phyloP scores from a whole-genome alignment of 2,888 invertebrate genomes.

The Noctua janthe region DNA sequence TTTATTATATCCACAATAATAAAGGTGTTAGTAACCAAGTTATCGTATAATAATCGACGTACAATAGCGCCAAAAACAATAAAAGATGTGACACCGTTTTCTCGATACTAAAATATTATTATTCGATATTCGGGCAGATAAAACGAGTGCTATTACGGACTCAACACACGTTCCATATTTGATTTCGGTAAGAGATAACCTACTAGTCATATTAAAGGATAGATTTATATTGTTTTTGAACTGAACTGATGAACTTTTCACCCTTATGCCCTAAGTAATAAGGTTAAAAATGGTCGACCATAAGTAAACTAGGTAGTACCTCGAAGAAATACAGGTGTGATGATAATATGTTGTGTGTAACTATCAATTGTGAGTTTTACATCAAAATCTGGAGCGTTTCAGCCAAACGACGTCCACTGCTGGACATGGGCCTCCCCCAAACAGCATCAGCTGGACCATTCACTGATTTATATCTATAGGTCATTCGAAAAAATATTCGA shows the following conservation, averaged over 20 bases:
- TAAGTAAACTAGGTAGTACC: too few species aligned
- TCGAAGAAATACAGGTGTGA: too few species aligned
- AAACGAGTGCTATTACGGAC: constrained; percentile 1
- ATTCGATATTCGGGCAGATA: constrained; percentile 2
- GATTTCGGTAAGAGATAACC: constrained; percentile 27
- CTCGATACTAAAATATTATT: constrained; percentile 29
- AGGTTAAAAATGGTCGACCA: too few species aligned
- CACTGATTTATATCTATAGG: too few species aligned
- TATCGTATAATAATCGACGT: constrained; percentile 20
- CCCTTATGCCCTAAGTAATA: too few species aligned
- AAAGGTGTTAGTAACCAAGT: constrained; percentile 9
- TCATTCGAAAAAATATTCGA: background rate
- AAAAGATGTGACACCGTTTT: constrained; percentile 15
- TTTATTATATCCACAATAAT: background rate
- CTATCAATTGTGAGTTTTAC: background rate
- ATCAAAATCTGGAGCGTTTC: background rate
- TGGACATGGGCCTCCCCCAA: too few species aligned
- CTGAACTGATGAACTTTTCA: background rate
- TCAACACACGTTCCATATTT: constrained; percentile 39
- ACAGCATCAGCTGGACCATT: too few species aligned
- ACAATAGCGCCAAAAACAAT: constrained; percentile 20
- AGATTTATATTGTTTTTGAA: background rate
- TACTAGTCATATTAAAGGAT: constrained; percentile 1
- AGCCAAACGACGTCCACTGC: too few species aligned
- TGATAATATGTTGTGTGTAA: too few species aligned